phyloP scores from a whole-genome alignment of 2,113 vertebrate species.

The Crotalus helleri region DNA sequence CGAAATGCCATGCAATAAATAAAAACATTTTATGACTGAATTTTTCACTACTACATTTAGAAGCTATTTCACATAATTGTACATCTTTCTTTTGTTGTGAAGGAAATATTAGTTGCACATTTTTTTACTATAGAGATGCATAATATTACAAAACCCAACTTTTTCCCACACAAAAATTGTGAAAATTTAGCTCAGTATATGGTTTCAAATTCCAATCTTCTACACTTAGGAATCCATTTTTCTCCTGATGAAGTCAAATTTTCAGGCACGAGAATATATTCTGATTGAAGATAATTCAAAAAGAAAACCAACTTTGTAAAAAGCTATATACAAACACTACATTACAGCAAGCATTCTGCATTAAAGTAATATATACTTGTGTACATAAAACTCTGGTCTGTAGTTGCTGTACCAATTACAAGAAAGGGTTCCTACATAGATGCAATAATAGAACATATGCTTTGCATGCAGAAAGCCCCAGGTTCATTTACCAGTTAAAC shows the following conservation, averaged over 20 bases:
- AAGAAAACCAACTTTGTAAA: background rate
- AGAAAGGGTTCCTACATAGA: background rate
- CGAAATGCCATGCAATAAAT: background rate
- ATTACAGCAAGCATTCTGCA: background rate
- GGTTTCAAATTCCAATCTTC: background rate
- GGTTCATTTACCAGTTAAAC: background rate
- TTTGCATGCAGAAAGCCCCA: background rate
- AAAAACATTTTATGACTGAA: background rate
- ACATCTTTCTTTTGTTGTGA: background rate
- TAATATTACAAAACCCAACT: conserved; percentile 3
- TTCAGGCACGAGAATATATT: background rate
- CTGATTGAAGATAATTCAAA: background rate
- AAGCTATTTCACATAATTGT: background rate
- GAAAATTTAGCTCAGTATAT: background rate
- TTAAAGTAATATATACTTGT: background rate
- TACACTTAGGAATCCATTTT: background rate
- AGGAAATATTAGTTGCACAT: background rate
- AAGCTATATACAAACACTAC: background rate
- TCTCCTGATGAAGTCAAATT: background rate
- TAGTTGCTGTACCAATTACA: too few species aligned
- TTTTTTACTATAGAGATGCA: background rate
- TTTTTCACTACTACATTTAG: background rate
- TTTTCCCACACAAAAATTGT: background rate
- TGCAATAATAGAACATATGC: background rate
- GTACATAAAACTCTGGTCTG: background rate